Base-by-base conservation (phyloP, 2,888 invertebrate genomes). In the Hirtodrosophila alboralis region DNA sequence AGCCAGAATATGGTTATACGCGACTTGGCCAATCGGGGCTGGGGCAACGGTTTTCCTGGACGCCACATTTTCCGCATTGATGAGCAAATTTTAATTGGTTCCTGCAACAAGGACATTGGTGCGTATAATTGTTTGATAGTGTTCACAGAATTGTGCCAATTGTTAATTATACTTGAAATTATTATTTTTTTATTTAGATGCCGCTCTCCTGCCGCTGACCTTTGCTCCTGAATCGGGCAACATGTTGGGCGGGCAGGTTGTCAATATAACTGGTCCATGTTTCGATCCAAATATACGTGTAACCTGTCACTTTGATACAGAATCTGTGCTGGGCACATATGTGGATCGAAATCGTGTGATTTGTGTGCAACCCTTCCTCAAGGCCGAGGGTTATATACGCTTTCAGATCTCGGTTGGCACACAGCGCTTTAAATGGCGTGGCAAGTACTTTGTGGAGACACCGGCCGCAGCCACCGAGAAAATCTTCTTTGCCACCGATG, bases 181-280 rank as follows among this genome's bases (percentile, higher is more conserved):
- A n/a, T n/a, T n/a, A n/a, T n/a, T n/a, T n/a, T n/a, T n/a, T n/a
- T n/a, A n/a, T n/a, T n/a, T 33, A 96, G 96, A 95, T 83, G 95
- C 95, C 12, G 94, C 96, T 0, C 93, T 95, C 89, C 92, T 97
- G 54, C 95, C 95, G 0, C 90, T 97, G 47, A 94, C 96, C 77
- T 97, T 97, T 84, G 97, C 98, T 0, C 98, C 98, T 0, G 97
- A 98, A 90, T 97, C 96, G 87, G 98, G 98, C 3, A 97, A 97
- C 89, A 98, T 99, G 98, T 92, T 98, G 70, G 99, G 99, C 2
- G 99, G 99, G 1, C 96, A 97, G 0, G 94, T 98, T 48, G 97
- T 99, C 30, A 98, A 98, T 88, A 96, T 99, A 57, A 98, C 98
- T 0, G 99, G 98, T 0, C 98, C 98, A 1, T 99, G 99, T 89